Percentiles rank a stretch among this genome's conserved stretches.
Conservation (phyloP, 2,888 invertebrate species). For the Andrena marginata region DNA sequence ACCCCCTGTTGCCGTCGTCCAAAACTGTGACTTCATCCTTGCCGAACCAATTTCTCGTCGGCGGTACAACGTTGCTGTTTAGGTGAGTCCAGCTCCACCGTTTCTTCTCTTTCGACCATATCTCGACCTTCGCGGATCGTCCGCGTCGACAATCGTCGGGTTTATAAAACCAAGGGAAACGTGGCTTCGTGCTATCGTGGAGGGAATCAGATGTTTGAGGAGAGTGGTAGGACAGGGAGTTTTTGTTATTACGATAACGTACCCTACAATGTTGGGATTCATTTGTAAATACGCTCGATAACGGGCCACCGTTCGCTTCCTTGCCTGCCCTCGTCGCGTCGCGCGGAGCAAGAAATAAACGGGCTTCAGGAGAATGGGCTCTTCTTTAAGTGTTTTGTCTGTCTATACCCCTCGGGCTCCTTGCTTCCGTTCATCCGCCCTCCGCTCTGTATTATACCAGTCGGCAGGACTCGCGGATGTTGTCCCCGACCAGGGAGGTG, state of each 20-base stretch:
- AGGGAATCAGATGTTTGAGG: neutral
- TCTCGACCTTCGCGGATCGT: neutral
- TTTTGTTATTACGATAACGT: constrained; percentile 52
- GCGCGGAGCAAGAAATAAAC: constrained; percentile 47
- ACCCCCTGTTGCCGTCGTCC: constrained; percentile 47
- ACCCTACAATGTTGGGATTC: constrained; percentile 44
- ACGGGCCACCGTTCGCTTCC: constrained; percentile 51
- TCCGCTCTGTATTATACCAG: constrained; percentile 8
- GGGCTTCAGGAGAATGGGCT: constrained; percentile 33
- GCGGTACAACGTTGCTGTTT: constrained; percentile 57
- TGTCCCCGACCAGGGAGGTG: constrained; percentile 7
- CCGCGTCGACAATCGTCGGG: constrained; percentile 5
- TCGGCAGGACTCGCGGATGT: constrained; percentile 20
- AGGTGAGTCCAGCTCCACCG: constrained; percentile 57
- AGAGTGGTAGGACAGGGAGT: neutral
- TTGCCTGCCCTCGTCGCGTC: constrained; percentile 25
- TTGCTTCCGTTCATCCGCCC: constrained; percentile 50
- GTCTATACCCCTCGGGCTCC: constrained; percentile 20
- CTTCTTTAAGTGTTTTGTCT: constrained; percentile 59
- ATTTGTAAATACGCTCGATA: constrained; percentile 48
- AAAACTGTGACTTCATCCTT: constrained; percentile 47
- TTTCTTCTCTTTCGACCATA: neutral
- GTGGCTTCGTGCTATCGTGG: neutral
- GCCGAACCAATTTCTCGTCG: constrained; percentile 41
- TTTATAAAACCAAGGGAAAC: constrained; percentile 13